Evolutionary conservation across 1,140 invertebrate species (phyloP), one percentile per base, ranked within the genome.

Genomic region (Drosophila leontia): DNA sequence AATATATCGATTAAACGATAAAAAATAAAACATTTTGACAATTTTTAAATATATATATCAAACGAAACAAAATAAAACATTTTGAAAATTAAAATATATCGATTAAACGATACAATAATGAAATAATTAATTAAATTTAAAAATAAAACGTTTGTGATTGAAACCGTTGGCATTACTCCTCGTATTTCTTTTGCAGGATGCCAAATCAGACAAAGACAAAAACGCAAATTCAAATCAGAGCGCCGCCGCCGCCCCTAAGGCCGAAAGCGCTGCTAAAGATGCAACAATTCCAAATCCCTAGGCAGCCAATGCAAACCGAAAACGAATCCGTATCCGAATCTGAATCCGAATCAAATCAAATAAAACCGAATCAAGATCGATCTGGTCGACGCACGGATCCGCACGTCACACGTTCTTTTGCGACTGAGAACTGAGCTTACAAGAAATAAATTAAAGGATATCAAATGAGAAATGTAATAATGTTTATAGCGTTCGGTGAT

Each of bases 181-280:
- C 58, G 74, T 83, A 78, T 75, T 86, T 91, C 75, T 82, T 79
- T 92, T 92, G 70, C 91, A 92, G 91, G 91, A 92, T 90, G 84
- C 82, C 78, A 91, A 90, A 48, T 60, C 68, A 86, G 90, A 88
- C 75, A 91, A 91, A 91, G 67, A 75, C 37, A 86, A 79, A 91
- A 82, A 87, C 75, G 77, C 80, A 80, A 91, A 80, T 80, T 78
- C 80, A 81, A 91, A 77, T 81, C 69, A 78, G 75, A 85, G 74
- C 72, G 80, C 69, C 67, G 78, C 78, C 72, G 80, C 62, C 68
- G 78, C 78, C 71, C 71, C 62, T 64, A 79, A 86, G 77, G 75
- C 78, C 64, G 91, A 56, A 82, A 76, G 75, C 62, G 71, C 70
- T 62, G 71, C 70, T 60, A 84, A 83, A 75, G 84, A 83, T 68